Evolutionary conservation across 2,888 invertebrate species (phyloP), one percentile per base, ranked within the genome.

Genomic region (Polydesmus complanatus): DNA sequence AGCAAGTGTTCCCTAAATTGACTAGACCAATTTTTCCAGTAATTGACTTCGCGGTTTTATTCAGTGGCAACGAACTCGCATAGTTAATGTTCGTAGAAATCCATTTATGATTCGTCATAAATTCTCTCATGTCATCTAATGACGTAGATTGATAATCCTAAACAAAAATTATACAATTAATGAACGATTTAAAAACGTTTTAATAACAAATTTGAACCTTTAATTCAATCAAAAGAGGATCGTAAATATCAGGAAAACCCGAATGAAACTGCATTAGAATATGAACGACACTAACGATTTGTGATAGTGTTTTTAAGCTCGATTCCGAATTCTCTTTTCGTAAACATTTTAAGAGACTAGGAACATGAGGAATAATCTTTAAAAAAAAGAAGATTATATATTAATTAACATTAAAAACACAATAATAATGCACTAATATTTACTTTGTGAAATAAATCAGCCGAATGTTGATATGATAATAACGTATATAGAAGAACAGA

Each of bases 1-100:
- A 91, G 72, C 91, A 91, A 0, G 90, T 90, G 69, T 90, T 91
- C 27, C 90, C 89, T 50, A 89, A 78, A 76, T 91, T 91, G 49
- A 82, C 79, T 23, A 91, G 78, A 1, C 90, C 90, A 2, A 86
- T 85, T 63, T 75, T 83, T 80, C 72, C 71, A 37, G 71, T 70
- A 50, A 70, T 70, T n/a, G 71, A 69, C 3, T 51, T 49, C 8
- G 58, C 21, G n/a, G 21, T 49, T 1, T 22, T 50, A 14, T 25
- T 25, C 23, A 58, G 27, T 11, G 58, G n/a, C 14, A 19, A 51
- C 8, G 50, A 14, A n/a, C 50, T 50, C n/a, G 23, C 23, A 19
- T 25, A 51, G 25, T n/a, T 25, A n/a, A 19, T n/a, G 23, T 5
- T 48, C 3, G 21, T 26, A 3, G 50, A 5, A 50, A 22, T 47